Evolutionary conservation across 1,140 invertebrate genomes (phyloP).

Genomic region (Pseudoatta argentina): DNA sequence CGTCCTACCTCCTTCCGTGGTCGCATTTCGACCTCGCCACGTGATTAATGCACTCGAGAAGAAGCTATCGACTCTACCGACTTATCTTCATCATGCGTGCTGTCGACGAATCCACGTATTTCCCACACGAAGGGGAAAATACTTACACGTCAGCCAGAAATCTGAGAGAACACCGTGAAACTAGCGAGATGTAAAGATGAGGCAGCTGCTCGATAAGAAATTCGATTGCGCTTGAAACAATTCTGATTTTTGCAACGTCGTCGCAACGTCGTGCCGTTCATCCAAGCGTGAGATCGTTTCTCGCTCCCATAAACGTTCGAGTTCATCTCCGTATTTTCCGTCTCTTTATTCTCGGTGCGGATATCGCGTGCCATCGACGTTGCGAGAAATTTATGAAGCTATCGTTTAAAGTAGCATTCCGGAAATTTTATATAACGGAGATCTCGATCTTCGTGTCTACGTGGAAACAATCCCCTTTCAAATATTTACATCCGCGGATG

Average conservation of each 20-base stretch:
- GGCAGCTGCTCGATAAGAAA: constrained; percentile 9
- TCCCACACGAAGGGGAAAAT: not conserved
- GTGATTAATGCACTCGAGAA: constrained; percentile 35
- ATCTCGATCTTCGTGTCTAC: not conserved
- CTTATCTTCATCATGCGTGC: not conserved
- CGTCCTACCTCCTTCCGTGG: constrained; percentile 7
- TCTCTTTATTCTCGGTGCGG: not conserved
- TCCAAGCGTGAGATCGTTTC: constrained; percentile 4
- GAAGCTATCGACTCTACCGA: constrained; percentile 1
- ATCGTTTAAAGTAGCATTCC: constrained; percentile 31
- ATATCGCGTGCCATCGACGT: not conserved
- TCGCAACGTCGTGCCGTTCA: not conserved
- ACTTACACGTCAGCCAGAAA: not conserved
- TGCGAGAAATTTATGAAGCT: constrained; percentile 28
- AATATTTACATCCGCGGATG: constrained; percentile 38
- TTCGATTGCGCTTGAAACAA: constrained; percentile 26
- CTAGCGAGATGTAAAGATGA: not conserved
- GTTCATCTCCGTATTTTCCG: constrained; percentile 5
- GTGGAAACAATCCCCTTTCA: constrained; percentile 43
- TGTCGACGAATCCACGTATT: not conserved
- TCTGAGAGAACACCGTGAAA: not conserved
- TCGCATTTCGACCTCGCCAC: constrained; percentile 5
- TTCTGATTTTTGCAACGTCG: constrained; percentile 27
- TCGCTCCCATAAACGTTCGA: not conserved
- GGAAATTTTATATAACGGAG: constrained; percentile 18